Conservation (phyloP, 2,797 vertebrate species). For the Heterohyrax brucei region DNA sequence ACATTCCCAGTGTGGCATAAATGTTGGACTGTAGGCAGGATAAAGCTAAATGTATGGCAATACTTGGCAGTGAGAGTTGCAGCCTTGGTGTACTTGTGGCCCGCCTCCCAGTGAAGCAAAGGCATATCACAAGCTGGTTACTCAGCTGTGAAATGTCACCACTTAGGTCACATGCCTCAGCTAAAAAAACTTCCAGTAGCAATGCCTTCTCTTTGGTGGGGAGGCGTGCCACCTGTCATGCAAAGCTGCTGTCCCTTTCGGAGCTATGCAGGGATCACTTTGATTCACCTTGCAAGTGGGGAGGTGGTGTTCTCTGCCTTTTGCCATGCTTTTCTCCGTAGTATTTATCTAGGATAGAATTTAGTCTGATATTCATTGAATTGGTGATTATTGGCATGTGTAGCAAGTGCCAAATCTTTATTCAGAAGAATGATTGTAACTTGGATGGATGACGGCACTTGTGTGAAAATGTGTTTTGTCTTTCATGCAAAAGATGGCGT, state of each 20-base stretch:
- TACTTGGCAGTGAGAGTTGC: conserved; percentile 70
- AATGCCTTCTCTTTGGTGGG: conserved; percentile 81
- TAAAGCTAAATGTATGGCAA: not conserved
- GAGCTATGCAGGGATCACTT: conserved; percentile 69
- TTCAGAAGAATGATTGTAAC: conserved; percentile 23
- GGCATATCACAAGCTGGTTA: conserved; percentile 83
- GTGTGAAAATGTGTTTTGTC: conserved; percentile 52
- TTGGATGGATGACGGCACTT: not conserved
- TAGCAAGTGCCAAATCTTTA: conserved; percentile 20
- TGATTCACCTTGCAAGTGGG: conserved; percentile 63
- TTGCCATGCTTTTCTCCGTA: conserved; percentile 59
- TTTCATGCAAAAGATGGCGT: conserved; percentile 53
- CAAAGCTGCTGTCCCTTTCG: conserved; percentile 47
- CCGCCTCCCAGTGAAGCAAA: conserved; percentile 86
- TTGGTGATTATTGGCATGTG: not conserved
- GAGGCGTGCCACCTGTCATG: conserved; percentile 80
- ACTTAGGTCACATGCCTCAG: conserved; percentile 77
- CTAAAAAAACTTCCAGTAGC: conserved; percentile 81
- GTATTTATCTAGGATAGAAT: conserved; percentile 20
- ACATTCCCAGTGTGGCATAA: conserved; percentile 61
- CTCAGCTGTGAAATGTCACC: conserved; percentile 85
- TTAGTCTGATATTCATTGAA: conserved; percentile 12
- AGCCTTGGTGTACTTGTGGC: conserved; percentile 79
- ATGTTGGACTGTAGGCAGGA: conserved; percentile 63
- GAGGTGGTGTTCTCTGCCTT: conserved; percentile 77